Conservation (phyloP, 2,113 vertebrate genomes). For the Genyomyrus donnyi region DNA sequence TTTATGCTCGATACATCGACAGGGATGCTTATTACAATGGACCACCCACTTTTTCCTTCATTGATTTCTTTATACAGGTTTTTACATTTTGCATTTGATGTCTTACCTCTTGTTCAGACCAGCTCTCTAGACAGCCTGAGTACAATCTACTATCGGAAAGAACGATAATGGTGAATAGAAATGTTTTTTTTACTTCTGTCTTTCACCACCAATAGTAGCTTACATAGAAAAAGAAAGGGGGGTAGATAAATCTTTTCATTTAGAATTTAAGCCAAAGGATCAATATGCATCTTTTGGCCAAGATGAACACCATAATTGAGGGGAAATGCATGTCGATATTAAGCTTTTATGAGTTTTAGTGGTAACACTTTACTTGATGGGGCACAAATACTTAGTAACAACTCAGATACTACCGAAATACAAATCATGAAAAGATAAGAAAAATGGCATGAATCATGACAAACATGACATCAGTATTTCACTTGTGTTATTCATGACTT, state of each 20-base stretch:
- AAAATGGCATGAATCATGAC: neutral
- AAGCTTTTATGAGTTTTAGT: constrained; percentile 3
- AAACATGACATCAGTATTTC: neutral
- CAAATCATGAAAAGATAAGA: neutral
- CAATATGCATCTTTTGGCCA: constrained; percentile 14
- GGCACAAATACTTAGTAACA: neutral
- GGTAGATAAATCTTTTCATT: constrained; percentile 10
- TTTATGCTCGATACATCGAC: neutral
- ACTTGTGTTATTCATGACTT: neutral
- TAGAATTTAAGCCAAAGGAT: neutral
- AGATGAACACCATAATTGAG: constrained; percentile 9
- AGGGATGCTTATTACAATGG: neutral
- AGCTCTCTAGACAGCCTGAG: neutral
- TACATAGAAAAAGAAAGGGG: neutral
- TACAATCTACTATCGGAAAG: neutral
- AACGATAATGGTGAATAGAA: neutral
- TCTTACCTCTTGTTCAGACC: neutral
- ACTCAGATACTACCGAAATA: neutral
- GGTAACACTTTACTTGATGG: neutral
- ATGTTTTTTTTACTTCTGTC: neutral
- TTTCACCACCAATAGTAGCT: neutral
- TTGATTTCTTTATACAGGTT: neutral
- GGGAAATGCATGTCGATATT: neutral
- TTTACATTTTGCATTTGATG: neutral
- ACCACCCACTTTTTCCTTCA: neutral